Evolutionary conservation across 1,140 invertebrate genomes (phyloP), one percentile per base, ranked within the genome.

Genomic region (Pseudoatta argentina): DNA sequence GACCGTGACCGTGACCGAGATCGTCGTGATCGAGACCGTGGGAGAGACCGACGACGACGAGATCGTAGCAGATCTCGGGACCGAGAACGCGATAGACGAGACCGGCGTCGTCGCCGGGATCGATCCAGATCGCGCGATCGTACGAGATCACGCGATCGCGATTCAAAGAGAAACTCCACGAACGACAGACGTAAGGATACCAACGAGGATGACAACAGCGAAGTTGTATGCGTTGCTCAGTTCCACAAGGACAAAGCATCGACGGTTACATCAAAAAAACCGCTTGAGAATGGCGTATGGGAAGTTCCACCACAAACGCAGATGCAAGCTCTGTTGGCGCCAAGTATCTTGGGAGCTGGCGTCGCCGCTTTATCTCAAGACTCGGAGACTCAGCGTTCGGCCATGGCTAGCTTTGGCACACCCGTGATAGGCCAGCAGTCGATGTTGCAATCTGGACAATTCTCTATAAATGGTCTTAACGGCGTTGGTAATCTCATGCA

Each of bases 1-100:
- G 94, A 96, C 89, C 78, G 96, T 10, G 96, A 96, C 24, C 93
- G 96, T 12, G 96, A 96, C 72, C 94, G 96, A 3, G 93, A 93
- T 3, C 79, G 93, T 4, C 91, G 94, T 0, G 93, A 93, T 51
- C 86, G 93, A 1, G 92, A 93, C 21, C 94, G 96, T 4, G 96
- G 95, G 57, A 91, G 96, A 12, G 95, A 97, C 27, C 93, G 96
- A 34, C 94, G 94, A 16, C 93, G 94, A 63, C 92, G 95, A 0
- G 94, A 95, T 83, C 90, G 93, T 0, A 59, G 93, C 92, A 51
- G 96, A 95, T 86, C 94, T 89, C 86, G 95, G 0, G 93, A 95
- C 88, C 88, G 95, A 59, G 93, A 94, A 14, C 85, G 90, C 0
- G 92, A 91, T 8, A 87, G 91, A 3, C 64, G 88, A 0, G 91